Conservation (phyloP, 1,140 invertebrate genomes). For the Ooceraea biroi region DNA sequence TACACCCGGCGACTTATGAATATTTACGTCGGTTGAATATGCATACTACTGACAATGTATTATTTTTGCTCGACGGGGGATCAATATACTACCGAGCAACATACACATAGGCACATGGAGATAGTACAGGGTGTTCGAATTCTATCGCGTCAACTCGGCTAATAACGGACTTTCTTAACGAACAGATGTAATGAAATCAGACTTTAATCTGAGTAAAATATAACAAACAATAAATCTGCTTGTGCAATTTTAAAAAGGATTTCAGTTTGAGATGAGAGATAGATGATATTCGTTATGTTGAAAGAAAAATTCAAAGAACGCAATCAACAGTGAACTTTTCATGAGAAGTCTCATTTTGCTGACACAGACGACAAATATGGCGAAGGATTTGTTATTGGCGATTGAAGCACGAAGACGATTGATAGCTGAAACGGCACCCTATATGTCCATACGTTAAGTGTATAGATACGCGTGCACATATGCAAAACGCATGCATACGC, state of each 20-base stretch:
- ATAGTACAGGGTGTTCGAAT: neutral
- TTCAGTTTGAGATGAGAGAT: too few relatives aligned
- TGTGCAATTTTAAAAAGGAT: too few relatives aligned
- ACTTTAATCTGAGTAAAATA: neutral
- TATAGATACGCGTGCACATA: neutral
- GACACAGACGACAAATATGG: neutral
- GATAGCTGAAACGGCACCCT: neutral
- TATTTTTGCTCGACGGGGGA: conserved; percentile 82
- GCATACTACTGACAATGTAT: conserved; percentile 83
- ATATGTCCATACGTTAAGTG: conserved; percentile 31
- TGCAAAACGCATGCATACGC: neutral
- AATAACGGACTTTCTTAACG: neutral
- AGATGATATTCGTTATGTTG: too few relatives aligned
- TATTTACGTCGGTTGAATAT: conserved; percentile 84
- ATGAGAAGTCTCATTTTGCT: too few relatives aligned
- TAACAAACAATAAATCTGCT: neutral
- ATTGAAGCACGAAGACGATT: neutral
- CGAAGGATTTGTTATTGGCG: conserved; percentile 2
- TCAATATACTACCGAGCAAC: conserved; percentile 79
- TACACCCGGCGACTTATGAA: conserved; percentile 82
- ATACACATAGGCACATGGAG: conserved; percentile 7
- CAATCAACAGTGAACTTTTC: too few relatives aligned
- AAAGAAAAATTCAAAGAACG: too few relatives aligned
- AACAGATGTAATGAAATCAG: too few relatives aligned
- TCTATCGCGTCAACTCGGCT: neutral